Evolutionary conservation across 2,113 vertebrate genomes (phyloP).

Genomic region (Carassius auratus): DNA sequence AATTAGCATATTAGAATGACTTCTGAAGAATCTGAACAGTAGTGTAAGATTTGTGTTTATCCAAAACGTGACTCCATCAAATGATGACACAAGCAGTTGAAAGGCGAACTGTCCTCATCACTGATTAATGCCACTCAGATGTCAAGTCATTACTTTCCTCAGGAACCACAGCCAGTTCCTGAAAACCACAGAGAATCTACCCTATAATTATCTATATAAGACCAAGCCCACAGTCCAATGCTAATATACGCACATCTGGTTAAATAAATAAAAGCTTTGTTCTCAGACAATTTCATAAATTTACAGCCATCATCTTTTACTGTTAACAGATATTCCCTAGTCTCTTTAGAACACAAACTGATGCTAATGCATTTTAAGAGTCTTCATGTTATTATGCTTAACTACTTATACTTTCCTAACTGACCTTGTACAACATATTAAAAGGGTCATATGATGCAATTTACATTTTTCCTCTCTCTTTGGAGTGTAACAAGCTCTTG

Average conservation of each 20-base stretch:
- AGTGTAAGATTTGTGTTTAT: not conserved
- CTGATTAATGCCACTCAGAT: slow-evolving; percentile 62
- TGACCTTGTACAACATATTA: too few species aligned
- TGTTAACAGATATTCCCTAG: not conserved
- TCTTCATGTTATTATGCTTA: not conserved
- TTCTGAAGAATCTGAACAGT: not conserved
- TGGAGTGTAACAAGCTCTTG: too few species aligned
- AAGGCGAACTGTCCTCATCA: slow-evolving; percentile 2
- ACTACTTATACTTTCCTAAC: not conserved
- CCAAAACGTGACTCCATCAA: not conserved
- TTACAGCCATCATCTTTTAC: slow-evolving; percentile 46
- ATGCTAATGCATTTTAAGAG: too few species aligned
- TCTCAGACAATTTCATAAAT: slow-evolving; percentile 47
- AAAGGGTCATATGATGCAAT: too few species aligned
- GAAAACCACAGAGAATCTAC: slow-evolving; percentile 53
- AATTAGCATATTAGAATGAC: not conserved
- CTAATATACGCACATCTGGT: slow-evolving; percentile 60
- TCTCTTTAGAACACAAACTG: not conserved
- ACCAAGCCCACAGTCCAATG: slow-evolving; percentile 59
- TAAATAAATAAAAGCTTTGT: slow-evolving; percentile 62
- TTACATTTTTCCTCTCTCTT: too few species aligned
- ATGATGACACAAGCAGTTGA: not conserved
- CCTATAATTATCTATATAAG: slow-evolving; percentile 69
- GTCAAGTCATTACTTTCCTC: slow-evolving; percentile 55
- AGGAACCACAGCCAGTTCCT: slow-evolving; percentile 57